These are phyloP conservation scores for Lutjanus campechanus DNA, from an alignment of 2,797 vertebrate genomes.

Conservation along the genomic window DNA sequence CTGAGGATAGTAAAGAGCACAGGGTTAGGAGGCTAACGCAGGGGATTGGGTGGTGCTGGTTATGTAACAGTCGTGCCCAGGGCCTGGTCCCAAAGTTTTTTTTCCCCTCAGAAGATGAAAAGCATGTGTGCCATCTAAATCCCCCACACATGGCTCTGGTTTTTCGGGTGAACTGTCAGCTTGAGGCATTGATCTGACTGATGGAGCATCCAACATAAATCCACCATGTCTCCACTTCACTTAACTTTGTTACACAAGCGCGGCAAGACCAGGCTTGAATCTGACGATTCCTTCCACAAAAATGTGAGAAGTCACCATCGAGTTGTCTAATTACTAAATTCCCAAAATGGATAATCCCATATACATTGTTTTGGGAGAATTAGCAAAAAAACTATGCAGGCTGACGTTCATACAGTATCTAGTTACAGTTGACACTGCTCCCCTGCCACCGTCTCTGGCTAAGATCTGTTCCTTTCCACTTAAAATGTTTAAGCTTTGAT, in stretches of 20 bases:
- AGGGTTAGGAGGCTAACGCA: constrained; percentile 1
- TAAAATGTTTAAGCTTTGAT: not conserved
- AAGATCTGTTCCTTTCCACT: constrained; percentile 3
- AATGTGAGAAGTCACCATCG: constrained; percentile 23
- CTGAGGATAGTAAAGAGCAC: constrained; percentile 59
- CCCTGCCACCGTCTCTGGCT: not conserved
- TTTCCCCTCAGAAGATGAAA: constrained; percentile 62
- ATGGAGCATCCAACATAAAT: constrained; percentile 62
- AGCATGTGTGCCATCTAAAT: constrained; percentile 75
- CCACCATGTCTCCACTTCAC: constrained; percentile 57
- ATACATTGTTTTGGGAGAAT: constrained; percentile 16
- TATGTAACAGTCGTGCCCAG: constrained; percentile 72
- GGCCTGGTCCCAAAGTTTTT: constrained; percentile 51
- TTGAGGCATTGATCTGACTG: constrained; percentile 66
- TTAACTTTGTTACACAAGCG: constrained; percentile 67
- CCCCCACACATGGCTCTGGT: constrained; percentile 79
- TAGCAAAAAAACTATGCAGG: not conserved
- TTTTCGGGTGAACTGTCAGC: constrained; percentile 67
- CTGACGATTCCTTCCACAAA: not conserved
- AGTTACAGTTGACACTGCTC: not conserved
- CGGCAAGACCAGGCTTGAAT: constrained; percentile 43
- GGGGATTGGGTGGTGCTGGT: constrained; percentile 53
- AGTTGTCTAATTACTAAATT: constrained; percentile 45
- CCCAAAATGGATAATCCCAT: constrained; percentile 27
- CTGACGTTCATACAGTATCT: not conserved